Base-by-base conservation (phyloP, 2,797 vertebrate genomes). In the Galagoides demidoff region DNA sequence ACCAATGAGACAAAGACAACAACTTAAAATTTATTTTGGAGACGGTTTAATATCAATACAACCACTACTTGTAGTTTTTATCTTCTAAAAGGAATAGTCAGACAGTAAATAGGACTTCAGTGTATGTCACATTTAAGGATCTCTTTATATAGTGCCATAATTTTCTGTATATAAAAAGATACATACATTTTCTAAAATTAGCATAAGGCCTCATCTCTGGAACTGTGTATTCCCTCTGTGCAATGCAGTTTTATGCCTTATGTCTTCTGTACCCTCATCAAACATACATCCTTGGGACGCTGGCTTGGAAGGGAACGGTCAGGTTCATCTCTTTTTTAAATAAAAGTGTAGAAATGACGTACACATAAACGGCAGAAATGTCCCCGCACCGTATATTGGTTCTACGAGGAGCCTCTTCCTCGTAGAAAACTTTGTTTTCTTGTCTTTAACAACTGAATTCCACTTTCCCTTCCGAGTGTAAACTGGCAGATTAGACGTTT, bases 401-500 rank as follows among this genome's bases (percentile, higher is more conserved):
- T 89, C 29, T 49, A 66, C 89, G 70, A 78, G 71, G 84, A 94
- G 89, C 95, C 61, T 92, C 78, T 85, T 81, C 5, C 13, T 88
- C 19, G 55, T 29, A 66, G 71, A 66, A 95, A 95, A 96, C 92
- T 97, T 97, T 96, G 79, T 97, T 97, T 92, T 94, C 93, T 94
- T 90, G 92, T 94, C 94, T 59, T 91, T 91, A 77, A 49, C 85
- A 55, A 74, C 90, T 66, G 66, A 95, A 92, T 97, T 97, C 94
- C 70, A 92, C 96, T 98, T 98, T 98, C 11, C 7, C 94, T 96
- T 97, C 88, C 71, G 96, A 97, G 97, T 95, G 82, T 25, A 34
- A 98, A 96, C 83, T 91, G 88, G 95, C 90, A 98, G 97, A 97
- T 97, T 96, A 97, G 97, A 97, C 66, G 59, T 97, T 98, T 98